Percentiles rank a stretch among this genome's conserved stretches.
phyloP scores from a whole-genome alignment of 2,113 vertebrate species.

The Chionodraco myersi region DNA sequence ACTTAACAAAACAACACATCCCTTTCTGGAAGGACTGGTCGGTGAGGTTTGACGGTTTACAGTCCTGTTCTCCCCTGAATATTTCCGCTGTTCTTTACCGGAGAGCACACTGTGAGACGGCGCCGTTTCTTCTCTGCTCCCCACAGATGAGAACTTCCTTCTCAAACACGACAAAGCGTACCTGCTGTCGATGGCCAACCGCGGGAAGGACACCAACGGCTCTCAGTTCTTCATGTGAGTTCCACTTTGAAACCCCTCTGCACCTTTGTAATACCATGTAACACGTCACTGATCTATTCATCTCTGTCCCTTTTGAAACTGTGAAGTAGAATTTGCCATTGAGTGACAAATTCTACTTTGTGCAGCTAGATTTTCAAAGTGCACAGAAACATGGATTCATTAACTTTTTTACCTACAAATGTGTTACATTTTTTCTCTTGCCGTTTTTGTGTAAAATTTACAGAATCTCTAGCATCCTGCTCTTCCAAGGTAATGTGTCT shows the following conservation, averaged over 20 bases:
- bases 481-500: slow-evolving; percentile 99
- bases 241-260: slow-evolving; percentile 3
- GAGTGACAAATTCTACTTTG: slow-evolving; percentile 69
- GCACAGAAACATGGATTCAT: slow-evolving; percentile 82
- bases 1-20: not conserved
- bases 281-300: slow-evolving; percentile 5
- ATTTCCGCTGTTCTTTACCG: slow-evolving; percentile 12
- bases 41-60: slow-evolving; percentile 33
- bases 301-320: slow-evolving; percentile 42
- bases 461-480: slow-evolving; percentile 99
- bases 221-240: slow-evolving; percentile 99
- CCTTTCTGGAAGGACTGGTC: slow-evolving; percentile 23
- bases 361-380: slow-evolving; percentile 79
- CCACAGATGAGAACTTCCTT: slow-evolving; percentile 99
- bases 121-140: slow-evolving; percentile 81
- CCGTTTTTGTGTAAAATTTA: slow-evolving; percentile 99
- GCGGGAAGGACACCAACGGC: slow-evolving; percentile 98
- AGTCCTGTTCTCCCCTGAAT: slow-evolving; percentile 24
- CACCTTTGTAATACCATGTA: slow-evolving; percentile 17
- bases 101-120: slow-evolving; percentile 49
- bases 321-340: slow-evolving; percentile 52
- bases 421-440: slow-evolving; percentile 99
- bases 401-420: slow-evolving; percentile 93
- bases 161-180: slow-evolving; percentile 99
- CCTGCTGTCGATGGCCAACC: slow-evolving; percentile 99